A percentile compares a stretch with the other conserved stretches of the same genome.
Evolutionary conservation across 2,113 vertebrate species (phyloP).

Genomic region (Hucho hucho): DNA sequence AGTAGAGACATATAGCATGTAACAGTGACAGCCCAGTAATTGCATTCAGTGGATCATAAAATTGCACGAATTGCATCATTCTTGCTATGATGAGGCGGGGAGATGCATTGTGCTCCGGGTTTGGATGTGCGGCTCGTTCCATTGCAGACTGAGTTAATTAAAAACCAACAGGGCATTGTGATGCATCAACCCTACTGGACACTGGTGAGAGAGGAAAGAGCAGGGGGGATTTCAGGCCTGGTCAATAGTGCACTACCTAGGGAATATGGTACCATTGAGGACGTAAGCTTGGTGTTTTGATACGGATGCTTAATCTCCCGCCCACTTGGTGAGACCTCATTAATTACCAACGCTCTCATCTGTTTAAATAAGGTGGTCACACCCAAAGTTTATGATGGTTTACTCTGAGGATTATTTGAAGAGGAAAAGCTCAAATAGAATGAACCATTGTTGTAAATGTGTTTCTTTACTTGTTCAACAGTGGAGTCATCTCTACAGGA

Average conservation of each 20-base stretch:
- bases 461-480: not conserved
- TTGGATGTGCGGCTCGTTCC: constrained; percentile 49
- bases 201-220: not conserved
- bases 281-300: not conserved
- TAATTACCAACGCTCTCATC: constrained; percentile 23
- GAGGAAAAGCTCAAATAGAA: too few species aligned
- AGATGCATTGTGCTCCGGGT: constrained; percentile 23
- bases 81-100: constrained; percentile 40
- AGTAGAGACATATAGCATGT: not conserved
- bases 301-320: constrained; percentile 7
- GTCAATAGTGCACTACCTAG: not conserved
- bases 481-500: not conserved
- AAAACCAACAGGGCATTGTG: constrained; percentile 40
- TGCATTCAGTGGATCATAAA: constrained; percentile 65
- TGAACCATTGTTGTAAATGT: not conserved
- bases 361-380: constrained; percentile 31
- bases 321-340: constrained; percentile 2
- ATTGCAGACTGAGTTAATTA: constrained; percentile 62
- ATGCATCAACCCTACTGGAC: constrained; percentile 39
- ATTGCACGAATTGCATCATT: constrained; percentile 63
- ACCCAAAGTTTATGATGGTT: constrained; percentile 5
- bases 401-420: not conserved
- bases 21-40: constrained; percentile 61
- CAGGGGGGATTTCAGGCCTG: too few species aligned
- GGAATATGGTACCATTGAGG: constrained; percentile 14